These are phyloP conservation scores for Phaethon lepturus DNA, from an alignment of 2,113 vertebrate genomes.

Conservation along the genomic window DNA sequence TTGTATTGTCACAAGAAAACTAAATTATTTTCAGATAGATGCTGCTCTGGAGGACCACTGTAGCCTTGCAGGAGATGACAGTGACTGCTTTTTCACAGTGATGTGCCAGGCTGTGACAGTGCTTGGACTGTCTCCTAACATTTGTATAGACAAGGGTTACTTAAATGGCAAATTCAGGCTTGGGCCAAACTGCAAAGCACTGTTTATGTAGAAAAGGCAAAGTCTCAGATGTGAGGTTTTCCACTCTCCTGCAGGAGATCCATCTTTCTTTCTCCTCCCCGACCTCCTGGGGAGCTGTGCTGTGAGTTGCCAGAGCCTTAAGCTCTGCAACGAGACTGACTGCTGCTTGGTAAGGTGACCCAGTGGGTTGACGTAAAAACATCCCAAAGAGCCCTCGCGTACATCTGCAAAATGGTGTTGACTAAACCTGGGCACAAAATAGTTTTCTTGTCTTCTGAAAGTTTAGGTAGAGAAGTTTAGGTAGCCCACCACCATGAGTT, in stretches of 20 bases:
- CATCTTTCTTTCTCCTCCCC: neutral
- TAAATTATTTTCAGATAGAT: neutral
- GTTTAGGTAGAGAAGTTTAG: neutral
- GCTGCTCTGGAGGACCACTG: neutral
- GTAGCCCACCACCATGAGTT: neutral
- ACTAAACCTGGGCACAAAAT: neutral
- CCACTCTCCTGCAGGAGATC: neutral
- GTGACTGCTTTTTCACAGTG: neutral
- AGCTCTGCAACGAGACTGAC: neutral
- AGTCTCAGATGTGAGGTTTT: neutral
- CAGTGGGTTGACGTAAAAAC: neutral
- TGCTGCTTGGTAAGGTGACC: neutral
- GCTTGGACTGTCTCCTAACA: neutral
- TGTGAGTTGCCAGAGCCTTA: neutral
- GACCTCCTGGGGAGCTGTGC: neutral
- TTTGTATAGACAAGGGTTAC: constrained; percentile 11
- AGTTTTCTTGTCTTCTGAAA: neutral
- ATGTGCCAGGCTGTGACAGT: constrained; percentile 39
- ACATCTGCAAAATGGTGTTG: neutral
- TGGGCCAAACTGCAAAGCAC: neutral
- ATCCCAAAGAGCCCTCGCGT: fast-evolving
- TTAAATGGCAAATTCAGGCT: constrained; percentile 17
- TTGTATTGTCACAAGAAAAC: neutral
- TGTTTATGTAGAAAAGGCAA: neutral
- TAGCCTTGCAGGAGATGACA: neutral